phyloP scores from a whole-genome alignment of 1,140 invertebrate genomes.

The Drosophila lowei region DNA sequence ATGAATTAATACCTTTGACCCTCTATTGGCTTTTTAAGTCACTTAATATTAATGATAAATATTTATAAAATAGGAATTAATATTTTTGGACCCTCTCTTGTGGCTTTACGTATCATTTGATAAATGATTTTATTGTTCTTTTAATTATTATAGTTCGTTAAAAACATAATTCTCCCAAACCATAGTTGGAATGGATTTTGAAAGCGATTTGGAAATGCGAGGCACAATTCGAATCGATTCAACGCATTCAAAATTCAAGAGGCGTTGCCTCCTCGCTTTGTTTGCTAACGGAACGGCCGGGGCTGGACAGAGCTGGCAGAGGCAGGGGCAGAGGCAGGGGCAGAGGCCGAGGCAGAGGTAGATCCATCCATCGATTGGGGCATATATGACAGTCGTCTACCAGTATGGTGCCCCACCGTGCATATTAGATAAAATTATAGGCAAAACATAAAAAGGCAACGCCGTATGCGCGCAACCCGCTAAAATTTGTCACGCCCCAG shows the following conservation, averaged over 20 bases:
- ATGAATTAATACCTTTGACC: too few species aligned
- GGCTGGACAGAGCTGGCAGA: too few species aligned
- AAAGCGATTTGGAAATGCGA: constrained; percentile 64
- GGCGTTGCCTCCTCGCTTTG: constrained; percentile 57
- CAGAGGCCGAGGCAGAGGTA: constrained; percentile 7
- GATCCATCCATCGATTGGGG: constrained; percentile 42
- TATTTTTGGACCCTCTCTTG: too few species aligned
- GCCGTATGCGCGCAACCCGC: constrained; percentile 45
- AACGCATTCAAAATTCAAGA: constrained; percentile 58
- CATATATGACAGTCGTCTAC: constrained; percentile 37
- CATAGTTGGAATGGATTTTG: constrained; percentile 27
- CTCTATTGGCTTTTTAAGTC: too few species aligned
- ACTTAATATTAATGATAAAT: too few species aligned
- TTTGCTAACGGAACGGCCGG: constrained; percentile 54
- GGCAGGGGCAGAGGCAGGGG: not conserved
- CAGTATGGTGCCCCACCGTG: constrained; percentile 22
- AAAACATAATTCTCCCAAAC: not conserved
- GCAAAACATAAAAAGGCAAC: constrained; percentile 69
- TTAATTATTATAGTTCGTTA: too few species aligned
- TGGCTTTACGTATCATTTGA: too few species aligned
- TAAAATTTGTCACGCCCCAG: constrained; percentile 73
- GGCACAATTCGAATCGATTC: constrained; percentile 36
- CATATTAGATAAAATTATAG: constrained; percentile 80
- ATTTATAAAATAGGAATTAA: too few species aligned
- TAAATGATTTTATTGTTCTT: too few species aligned